These are phyloP conservation scores for Theonella swinhoei DNA, from an alignment of 37 sponge, comb jelly and placozoan species.

Conservation along the genomic window DNA sequence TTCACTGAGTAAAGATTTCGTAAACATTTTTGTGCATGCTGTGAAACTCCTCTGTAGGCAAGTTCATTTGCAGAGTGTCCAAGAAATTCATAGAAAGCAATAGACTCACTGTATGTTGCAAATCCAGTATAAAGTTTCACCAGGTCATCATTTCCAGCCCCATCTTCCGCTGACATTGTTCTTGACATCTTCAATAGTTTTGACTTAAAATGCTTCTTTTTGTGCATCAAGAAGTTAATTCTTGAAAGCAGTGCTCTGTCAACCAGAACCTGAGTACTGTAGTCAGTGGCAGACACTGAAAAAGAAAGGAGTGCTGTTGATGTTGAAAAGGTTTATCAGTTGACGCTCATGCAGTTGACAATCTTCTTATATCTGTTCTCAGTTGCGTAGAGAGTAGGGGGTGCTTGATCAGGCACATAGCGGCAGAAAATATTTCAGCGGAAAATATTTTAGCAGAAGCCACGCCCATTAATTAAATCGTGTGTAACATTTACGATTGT, in stretches of 20 bases:
- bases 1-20: neutral
- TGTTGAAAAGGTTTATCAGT: neutral
- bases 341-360: constrained; percentile 35
- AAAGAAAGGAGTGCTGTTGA: neutral
- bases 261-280: neutral
- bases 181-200: neutral
- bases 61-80: constrained; percentile 24
- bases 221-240: constrained; percentile 8
- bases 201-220: constrained; percentile 3
- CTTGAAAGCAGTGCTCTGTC: constrained; percentile 19
- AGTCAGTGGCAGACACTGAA: neutral
- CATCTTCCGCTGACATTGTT: neutral
- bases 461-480: no score
- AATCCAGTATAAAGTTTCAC: constrained; percentile 39
- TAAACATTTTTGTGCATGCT: neutral
- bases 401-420: no score
- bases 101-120: constrained; percentile 11
- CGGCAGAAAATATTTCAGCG: no score
- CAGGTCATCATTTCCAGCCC: constrained; percentile 15
- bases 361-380: constrained; percentile 8
- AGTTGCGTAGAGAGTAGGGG: no score
- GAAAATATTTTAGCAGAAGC: no score
- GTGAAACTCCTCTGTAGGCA: constrained; percentile 2
- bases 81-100: constrained; percentile 33
- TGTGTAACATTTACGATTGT: no score